Evolutionary conservation across 2,888 invertebrate genomes (phyloP).

Genomic region (Junonia oenone): DNA sequence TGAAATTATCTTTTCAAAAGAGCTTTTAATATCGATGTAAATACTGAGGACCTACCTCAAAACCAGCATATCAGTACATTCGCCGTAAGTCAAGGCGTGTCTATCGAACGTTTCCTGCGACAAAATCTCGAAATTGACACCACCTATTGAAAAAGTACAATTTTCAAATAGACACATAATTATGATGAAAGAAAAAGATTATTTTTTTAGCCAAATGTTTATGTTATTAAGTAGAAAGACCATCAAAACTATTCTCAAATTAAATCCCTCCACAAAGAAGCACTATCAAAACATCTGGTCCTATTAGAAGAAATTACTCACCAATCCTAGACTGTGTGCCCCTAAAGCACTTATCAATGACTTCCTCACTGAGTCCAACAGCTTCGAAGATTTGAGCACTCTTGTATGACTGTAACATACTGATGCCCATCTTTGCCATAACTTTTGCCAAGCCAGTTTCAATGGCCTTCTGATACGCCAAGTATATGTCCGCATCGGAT

Average conservation of each 20-base stretch:
- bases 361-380: conserved; percentile 94
- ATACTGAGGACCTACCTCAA: conserved; percentile 69
- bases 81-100: conserved; percentile 87
- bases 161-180: too few relatives aligned
- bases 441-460: conserved; percentile 86
- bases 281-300: background rate
- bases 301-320: conserved; percentile 35
- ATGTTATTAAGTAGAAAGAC: too few relatives aligned
- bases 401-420: conserved; percentile 98
- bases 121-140: conserved; percentile 93
- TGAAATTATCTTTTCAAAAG: too few relatives aligned
- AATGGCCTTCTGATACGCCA: conserved; percentile 93
- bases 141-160: conserved; percentile 81
- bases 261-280: too few relatives aligned
- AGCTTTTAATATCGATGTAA: background rate
- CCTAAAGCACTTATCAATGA: conserved; percentile 96
- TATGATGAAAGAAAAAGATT: too few relatives aligned
- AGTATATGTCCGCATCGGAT: conserved; percentile 89
- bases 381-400: conserved; percentile 99
- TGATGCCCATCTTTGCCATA: conserved; percentile 99
- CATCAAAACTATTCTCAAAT: too few relatives aligned
- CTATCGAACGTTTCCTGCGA: conserved; percentile 92
- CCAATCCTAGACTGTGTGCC: conserved; percentile 84
- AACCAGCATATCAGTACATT: conserved; percentile 84
- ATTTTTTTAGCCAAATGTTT: background rate